Percentiles rank a stretch among this genome's conserved stretches.
Evolutionary conservation across 2,888 invertebrate species (phyloP).

Genomic region (Argyresthia goedartella): DNA sequence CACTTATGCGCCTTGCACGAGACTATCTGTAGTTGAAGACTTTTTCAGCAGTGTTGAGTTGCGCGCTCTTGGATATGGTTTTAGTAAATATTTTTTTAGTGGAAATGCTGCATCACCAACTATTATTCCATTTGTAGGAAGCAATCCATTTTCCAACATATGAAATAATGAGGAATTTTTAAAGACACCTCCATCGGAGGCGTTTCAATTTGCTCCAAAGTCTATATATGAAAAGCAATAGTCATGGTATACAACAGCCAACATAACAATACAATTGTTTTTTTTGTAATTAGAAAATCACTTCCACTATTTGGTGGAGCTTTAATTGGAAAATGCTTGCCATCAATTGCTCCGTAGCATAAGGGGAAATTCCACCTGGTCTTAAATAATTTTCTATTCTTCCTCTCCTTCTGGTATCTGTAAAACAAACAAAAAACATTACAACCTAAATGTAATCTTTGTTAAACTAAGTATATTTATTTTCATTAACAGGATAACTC

Average conservation of each 20-base stretch:
- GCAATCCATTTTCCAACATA: constrained; percentile 15
- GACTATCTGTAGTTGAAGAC: background rate
- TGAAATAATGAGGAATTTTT: constrained; percentile 15
- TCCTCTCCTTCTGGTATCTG: constrained; percentile 19
- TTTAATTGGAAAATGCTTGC: constrained; percentile 24
- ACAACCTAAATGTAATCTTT: background rate
- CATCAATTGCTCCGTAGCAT: constrained; percentile 23
- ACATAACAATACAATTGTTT: constrained; percentile 14
- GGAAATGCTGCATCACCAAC: constrained; percentile 12
- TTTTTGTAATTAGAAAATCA: constrained; percentile 23
- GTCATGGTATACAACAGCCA: constrained; percentile 17
- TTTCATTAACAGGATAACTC: constrained; percentile 12
- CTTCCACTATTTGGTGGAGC: constrained; percentile 17
- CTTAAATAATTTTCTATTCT: constrained; percentile 20
- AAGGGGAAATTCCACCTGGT: constrained; percentile 23
- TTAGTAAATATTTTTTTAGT: background rate
- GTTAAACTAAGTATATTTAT: no score
- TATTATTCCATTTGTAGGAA: constrained; percentile 16
- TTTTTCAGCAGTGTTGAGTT: background rate
- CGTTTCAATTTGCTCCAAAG: constrained; percentile 16
- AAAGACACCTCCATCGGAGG: constrained; percentile 14
- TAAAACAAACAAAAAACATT: constrained; percentile 15
- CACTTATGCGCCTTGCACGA: background rate
- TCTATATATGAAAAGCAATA: constrained; percentile 15
- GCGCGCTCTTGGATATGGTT: background rate